Conservation (phyloP, 2,888 invertebrate species). For the Nematopogon swammerdamellus region DNA sequence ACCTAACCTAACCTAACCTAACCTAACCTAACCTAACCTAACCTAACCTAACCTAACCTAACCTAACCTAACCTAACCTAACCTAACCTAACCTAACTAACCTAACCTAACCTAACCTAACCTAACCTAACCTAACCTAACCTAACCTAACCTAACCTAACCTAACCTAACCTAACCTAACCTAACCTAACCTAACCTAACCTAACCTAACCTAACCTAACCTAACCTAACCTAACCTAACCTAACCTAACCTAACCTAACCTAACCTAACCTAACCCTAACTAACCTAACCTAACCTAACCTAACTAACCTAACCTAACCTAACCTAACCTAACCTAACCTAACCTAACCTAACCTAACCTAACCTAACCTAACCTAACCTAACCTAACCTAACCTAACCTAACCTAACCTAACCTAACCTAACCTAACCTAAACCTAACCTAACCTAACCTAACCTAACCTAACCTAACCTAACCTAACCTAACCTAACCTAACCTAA, state of each 20-base stretch:
- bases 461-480: constrained; percentile 11
- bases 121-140: too few species aligned
- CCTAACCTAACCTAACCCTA: constrained; percentile 9
- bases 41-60: too few species aligned
- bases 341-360: constrained; percentile 14
- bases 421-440: constrained; percentile 16
- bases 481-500: constrained; percentile 11
- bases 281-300: constrained; percentile 14
- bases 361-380: constrained; percentile 16
- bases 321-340: constrained; percentile 13
- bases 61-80: too few species aligned
- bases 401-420: constrained; percentile 15
- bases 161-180: constrained; percentile 7
- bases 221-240: constrained; percentile 10
- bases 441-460: constrained; percentile 10
- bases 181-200: constrained; percentile 9
- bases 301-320: constrained; percentile 9
- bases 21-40: too few species aligned
- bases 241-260: constrained; percentile 10
- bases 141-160: too few species aligned
- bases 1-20: too few species aligned
- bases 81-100: too few species aligned
- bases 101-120: too few species aligned
- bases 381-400: constrained; percentile 15
- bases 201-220: constrained; percentile 11